phyloP scores from a whole-genome alignment of 2,888 invertebrate genomes.

The Xestia sexstrigata region DNA sequence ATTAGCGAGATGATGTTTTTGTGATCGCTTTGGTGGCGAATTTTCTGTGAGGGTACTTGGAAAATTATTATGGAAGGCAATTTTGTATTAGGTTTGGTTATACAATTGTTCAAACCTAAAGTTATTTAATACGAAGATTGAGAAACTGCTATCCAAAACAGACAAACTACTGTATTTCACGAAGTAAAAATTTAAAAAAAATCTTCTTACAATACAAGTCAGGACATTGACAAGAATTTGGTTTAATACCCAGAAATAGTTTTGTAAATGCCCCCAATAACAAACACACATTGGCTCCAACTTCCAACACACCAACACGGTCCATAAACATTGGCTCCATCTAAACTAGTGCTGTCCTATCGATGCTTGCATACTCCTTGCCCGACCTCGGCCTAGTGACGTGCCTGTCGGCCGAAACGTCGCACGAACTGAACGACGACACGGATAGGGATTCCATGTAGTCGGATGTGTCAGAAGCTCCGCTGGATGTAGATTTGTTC shows the following conservation, averaged over 20 bases:
- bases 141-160: background rate
- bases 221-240: background rate
- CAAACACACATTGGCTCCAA: constrained; percentile 17
- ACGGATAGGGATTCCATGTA: constrained; percentile 94
- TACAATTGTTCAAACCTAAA: background rate
- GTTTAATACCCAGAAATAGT: background rate
- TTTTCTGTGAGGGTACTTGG: constrained; percentile 31
- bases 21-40: constrained; percentile 40
- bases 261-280: constrained; percentile 20
- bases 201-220: background rate
- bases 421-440: constrained; percentile 93
- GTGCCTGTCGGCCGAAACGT: constrained; percentile 90
- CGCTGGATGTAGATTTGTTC: constrained; percentile 92
- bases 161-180: background rate
- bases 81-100: constrained; percentile 1
- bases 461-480: constrained; percentile 94
- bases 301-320: background rate
- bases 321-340: constrained; percentile 43
- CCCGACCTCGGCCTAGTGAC: constrained; percentile 85
- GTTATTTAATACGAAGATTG: background rate
- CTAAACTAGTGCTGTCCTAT: constrained; percentile 79
- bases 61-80: background rate
- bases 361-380: constrained; percentile 86
- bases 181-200: too few relatives aligned
- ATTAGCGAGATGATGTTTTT: constrained; percentile 56